Conservation (phyloP, 1,140 invertebrate genomes). For the Panagrolaimus sp. region DNA sequence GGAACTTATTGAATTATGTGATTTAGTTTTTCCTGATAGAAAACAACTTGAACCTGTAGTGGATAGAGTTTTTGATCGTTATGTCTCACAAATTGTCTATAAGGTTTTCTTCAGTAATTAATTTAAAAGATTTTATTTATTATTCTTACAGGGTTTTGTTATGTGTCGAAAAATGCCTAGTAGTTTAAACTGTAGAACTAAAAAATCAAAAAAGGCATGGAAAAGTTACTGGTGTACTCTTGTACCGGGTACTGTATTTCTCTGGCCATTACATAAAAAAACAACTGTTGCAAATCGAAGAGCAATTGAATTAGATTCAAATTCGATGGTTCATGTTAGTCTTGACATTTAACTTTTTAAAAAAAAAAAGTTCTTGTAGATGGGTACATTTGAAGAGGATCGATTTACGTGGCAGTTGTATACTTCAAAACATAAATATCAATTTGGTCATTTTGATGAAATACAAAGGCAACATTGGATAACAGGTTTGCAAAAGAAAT, state of each 20-base stretch:
- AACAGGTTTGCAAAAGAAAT: slow-evolving; percentile 9
- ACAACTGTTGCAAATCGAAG: slow-evolving; percentile 20
- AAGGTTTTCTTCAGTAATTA: slow-evolving; percentile 9
- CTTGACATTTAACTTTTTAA: not conserved
- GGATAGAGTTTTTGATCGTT: slow-evolving; percentile 26
- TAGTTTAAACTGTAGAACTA: not conserved
- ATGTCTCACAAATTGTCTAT: slow-evolving; percentile 25
- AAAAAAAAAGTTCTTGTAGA: slow-evolving; percentile 14
- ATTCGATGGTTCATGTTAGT: slow-evolving; percentile 16
- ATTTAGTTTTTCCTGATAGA: slow-evolving; percentile 22
- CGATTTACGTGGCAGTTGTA: slow-evolving; percentile 25
- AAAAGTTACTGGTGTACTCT: slow-evolving; percentile 27
- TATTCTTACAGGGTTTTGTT: slow-evolving; percentile 23
- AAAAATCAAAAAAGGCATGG: slow-evolving; percentile 8
- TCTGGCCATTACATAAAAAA: slow-evolving; percentile 25
- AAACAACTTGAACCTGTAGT: slow-evolving; percentile 20
- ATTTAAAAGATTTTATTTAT: not conserved
- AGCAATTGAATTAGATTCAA: slow-evolving; percentile 13
- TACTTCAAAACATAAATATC: slow-evolving; percentile 17
- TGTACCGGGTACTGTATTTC: slow-evolving; percentile 23
- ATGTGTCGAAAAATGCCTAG: slow-evolving; percentile 23
- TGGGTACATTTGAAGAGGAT: slow-evolving; percentile 24
- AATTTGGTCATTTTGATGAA: slow-evolving; percentile 30
- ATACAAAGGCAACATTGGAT: slow-evolving; percentile 27
- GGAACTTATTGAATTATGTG: slow-evolving; percentile 23